These are phyloP conservation scores for Hylyphantes graminicola DNA, from an alignment of 1,140 invertebrate species.

Conservation along the genomic window DNA sequence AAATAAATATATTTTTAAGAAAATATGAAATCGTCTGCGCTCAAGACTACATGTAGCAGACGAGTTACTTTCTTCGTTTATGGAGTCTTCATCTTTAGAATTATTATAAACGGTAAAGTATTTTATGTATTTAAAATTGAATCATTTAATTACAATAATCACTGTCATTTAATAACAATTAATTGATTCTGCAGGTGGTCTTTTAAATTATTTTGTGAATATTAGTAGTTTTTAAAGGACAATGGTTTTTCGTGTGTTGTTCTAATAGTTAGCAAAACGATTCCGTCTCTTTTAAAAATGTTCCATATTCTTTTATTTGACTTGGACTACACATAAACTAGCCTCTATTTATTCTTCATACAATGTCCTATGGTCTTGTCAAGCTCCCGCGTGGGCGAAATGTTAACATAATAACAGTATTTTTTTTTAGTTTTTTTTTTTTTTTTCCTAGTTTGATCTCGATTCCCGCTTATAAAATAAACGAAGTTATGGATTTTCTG, in stretches of 20 bases:
- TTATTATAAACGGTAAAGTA: neutral
- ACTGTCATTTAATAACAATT: no score
- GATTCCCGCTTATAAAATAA: neutral
- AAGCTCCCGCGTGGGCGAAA: neutral
- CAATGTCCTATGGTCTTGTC: neutral
- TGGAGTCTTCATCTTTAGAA: neutral
- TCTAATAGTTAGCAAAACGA: neutral
- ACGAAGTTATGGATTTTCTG: neutral
- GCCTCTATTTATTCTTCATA: neutral
- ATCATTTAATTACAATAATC: neutral
- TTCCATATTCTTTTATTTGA: no score
- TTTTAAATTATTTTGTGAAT: neutral
- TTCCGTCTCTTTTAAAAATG: neutral
- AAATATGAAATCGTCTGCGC: neutral
- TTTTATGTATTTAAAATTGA: neutral
- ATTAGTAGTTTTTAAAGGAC: neutral
- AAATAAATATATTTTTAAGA: no score
- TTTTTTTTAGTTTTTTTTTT: neutral
- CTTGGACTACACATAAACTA: neutral
- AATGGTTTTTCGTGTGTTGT: neutral
- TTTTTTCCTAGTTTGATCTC: neutral
- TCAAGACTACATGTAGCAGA: constrained; percentile 29
- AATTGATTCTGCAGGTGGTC: no score
- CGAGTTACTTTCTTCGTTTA: constrained; percentile 33
- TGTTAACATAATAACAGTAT: neutral